Percentiles rank a stretch among this genome's conserved stretches.
phyloP scores from a whole-genome alignment of 1,140 invertebrate genomes.

The Scaptomyza graminum region DNA sequence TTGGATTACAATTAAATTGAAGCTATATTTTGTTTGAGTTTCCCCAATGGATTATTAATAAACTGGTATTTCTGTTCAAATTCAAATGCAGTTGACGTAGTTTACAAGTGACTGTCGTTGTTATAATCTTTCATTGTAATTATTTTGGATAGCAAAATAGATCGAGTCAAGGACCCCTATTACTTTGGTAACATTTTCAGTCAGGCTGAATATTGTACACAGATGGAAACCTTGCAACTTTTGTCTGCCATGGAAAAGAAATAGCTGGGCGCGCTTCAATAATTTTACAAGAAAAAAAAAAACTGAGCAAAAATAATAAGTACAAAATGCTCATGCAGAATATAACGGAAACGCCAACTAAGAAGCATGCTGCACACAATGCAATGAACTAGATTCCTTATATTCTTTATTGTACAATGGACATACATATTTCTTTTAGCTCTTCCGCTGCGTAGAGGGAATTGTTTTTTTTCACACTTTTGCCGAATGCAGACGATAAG shows the following conservation, averaged over 20 bases:
- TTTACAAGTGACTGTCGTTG: neutral
- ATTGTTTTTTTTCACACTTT: conserved; percentile 60
- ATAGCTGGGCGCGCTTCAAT: conserved; percentile 70
- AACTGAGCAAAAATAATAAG: conserved; percentile 54
- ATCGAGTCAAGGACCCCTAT: conserved; percentile 9
- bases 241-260: conserved; percentile 59
- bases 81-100: conserved; percentile 1
- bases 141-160: conserved; percentile 6
- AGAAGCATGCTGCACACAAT: conserved; percentile 45
- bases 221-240: conserved; percentile 23
- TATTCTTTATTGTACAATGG: neutral
- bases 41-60: neutral
- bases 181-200: conserved; percentile 10
- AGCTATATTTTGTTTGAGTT: neutral
- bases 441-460: conserved; percentile 66
- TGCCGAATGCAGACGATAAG: conserved; percentile 60
- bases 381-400: conserved; percentile 61
- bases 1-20: neutral
- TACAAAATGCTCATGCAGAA: conserved; percentile 73
- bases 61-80: neutral
- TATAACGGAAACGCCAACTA: conserved; percentile 45
- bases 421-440: conserved; percentile 42
- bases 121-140: conserved; percentile 1
- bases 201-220: conserved; percentile 5
- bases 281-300: conserved; percentile 50